phyloP scores from a whole-genome alignment of 2,888 invertebrate species.

The Diplazon laetatorius region DNA sequence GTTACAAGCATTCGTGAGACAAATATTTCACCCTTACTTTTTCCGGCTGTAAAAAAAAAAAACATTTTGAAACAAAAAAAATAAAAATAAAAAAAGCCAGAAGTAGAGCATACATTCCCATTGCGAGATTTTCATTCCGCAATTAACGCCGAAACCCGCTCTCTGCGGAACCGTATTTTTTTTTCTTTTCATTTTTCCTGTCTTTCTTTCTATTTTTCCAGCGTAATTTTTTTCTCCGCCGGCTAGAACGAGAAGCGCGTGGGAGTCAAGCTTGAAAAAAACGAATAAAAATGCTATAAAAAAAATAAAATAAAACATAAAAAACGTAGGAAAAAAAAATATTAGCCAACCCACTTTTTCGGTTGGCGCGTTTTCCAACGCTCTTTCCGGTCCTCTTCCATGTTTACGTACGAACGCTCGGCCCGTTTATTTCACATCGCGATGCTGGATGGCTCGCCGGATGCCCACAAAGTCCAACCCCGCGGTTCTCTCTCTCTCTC shows the following conservation, averaged over 20 bases:
- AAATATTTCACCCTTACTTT: constrained; percentile 13
- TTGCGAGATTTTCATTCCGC: constrained; percentile 25
- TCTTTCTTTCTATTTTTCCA: background rate
- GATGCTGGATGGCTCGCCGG: constrained; percentile 15
- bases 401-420: constrained; percentile 60
- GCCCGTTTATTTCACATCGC: constrained; percentile 49
- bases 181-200: constrained; percentile 5
- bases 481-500: constrained; percentile 13
- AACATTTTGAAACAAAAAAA: no score
- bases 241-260: background rate
- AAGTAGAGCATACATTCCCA: constrained; percentile 2
- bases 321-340: constrained; percentile 17
- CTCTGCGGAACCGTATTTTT: constrained; percentile 20
- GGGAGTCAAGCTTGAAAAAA: constrained; percentile 44
- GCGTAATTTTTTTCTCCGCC: constrained; percentile 11
- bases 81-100: constrained; percentile 2
- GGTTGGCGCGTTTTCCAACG: constrained; percentile 35
- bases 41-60: background rate
- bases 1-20: background rate
- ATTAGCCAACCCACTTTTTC: constrained; percentile 52
- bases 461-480: constrained; percentile 13
- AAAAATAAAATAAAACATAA: no score
- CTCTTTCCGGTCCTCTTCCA: constrained; percentile 26
- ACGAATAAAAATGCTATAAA: background rate
- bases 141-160: constrained; percentile 22